Conservation (phyloP, 30 jellyfish, hydroid and myxozoan genomes). For the Aurelia sp. region DNA sequence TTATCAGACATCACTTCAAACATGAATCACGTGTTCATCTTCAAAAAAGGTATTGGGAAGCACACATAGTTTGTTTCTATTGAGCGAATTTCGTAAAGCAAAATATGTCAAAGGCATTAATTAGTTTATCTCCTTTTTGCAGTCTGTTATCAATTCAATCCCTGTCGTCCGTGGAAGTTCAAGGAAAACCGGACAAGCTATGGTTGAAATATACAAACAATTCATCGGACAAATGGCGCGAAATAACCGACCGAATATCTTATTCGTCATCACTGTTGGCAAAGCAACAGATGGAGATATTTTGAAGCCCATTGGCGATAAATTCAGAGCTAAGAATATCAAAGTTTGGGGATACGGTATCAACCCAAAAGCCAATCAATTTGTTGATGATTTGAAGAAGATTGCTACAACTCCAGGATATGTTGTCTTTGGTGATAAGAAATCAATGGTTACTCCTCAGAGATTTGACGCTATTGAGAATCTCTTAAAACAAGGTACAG, state of each 20-base stretch:
- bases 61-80: no score
- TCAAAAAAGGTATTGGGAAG: no score
- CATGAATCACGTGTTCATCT: no score
- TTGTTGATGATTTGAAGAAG: conserved; percentile 47
- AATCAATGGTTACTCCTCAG: conserved; percentile 60
- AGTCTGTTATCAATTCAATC: conserved; percentile 61
- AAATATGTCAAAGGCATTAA: no score
- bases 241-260: conserved; percentile 51
- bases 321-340: conserved; percentile 43
- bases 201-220: conserved; percentile 57
- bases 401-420: conserved; percentile 50
- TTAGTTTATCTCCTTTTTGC: not conserved
- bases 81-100: no score
- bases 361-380: conserved; percentile 53
- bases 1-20: no score
- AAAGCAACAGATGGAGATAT: conserved; percentile 54
- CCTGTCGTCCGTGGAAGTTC: conserved; percentile 60
- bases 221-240: conserved; percentile 50
- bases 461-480: conserved; percentile 64
- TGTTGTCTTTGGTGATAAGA: conserved; percentile 60
- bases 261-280: conserved; percentile 60
- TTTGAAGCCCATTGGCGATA: conserved; percentile 47
- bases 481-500: conserved; percentile 49
- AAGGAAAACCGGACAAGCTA: conserved; percentile 75
- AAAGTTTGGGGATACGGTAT: conserved; percentile 54